Base-by-base conservation (phyloP, 2,888 invertebrate species). In the Liopterus haemorrhoidalis region DNA sequence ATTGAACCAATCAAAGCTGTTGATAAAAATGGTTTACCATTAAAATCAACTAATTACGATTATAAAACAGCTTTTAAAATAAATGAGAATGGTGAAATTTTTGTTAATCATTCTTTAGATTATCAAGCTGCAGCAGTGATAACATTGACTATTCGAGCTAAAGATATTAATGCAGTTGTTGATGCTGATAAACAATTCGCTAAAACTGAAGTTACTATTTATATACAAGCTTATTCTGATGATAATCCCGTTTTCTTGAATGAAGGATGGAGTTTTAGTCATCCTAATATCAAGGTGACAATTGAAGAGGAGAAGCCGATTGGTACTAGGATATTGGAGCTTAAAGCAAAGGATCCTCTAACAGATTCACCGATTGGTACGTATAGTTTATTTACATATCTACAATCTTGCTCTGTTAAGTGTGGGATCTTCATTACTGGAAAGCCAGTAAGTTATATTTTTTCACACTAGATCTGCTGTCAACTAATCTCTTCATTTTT, bases 261-360 rank as follows among this genome's bases (percentile, higher is more conserved):
- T 53, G 62, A 78, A 1, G 81, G 82, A 2, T 87, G 88, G 87
- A 27, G 19, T 8, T 45, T 39, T 25, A 19, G 45, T 0, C 79
- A 79, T 52, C 82, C 85, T 0, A 68, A 77, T 0, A 79, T 88
- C 20, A 75, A 73, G 44, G 45, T 45, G 32, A 39, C 32, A 18
- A 72, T 87, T 5, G 81, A 81, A 45, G 88, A 89, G 64, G 87
- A 87, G 61, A 79, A 83, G 59, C 82, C 84, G 0, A 73, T 85
- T 12, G 85, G 83, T 1, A 81, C 83, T 32, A 80, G 81, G 0
- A 68, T 88, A 1, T 68, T 85, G 11, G 78, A 80, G 48, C 59
- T 85, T 3, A 73, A 75, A 51, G 85, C 85, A 0, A 81, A 80
- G 61, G 86, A 86, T 62, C 83, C 84, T 0, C 68, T 79, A 2